Evolutionary conservation across 2,113 vertebrate species (phyloP).

Genomic region (Climacteris rufus): DNA sequence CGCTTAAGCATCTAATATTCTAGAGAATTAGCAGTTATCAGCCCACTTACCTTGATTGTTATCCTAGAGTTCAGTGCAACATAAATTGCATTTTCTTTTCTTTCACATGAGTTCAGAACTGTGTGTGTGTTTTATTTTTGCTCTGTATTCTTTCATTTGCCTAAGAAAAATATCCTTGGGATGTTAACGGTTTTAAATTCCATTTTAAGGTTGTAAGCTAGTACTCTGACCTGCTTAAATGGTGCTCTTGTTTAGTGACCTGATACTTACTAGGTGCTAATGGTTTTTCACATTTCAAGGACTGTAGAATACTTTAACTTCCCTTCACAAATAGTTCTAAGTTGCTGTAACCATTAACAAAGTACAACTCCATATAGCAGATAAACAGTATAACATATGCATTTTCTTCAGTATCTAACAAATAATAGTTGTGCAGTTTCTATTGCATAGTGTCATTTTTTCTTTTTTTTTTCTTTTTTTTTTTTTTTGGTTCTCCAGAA

Average conservation of each 20-base stretch:
- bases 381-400: neutral
- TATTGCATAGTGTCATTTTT: neutral
- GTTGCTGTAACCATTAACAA: neutral
- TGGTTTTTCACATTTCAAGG: neutral
- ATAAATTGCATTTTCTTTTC: neutral
- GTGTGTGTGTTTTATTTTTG: neutral
- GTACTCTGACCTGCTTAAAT: neutral
- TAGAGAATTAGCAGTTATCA: neutral
- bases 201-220: neutral
- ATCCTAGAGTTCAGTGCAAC: neutral
- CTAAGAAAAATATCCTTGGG: neutral
- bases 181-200: neutral
- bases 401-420: neutral
- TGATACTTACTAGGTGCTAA: neutral
- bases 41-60: neutral
- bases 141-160: neutral
- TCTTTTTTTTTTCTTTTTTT: no score
- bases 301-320: neutral
- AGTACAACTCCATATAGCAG: neutral
- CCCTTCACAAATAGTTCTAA: neutral
- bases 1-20: neutral
- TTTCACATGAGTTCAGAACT: neutral
- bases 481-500: fast-evolving
- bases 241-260: neutral
- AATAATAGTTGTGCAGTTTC: neutral